Conservation (phyloP, 2,113 vertebrate genomes). For the Crypturellus undulatus region DNA sequence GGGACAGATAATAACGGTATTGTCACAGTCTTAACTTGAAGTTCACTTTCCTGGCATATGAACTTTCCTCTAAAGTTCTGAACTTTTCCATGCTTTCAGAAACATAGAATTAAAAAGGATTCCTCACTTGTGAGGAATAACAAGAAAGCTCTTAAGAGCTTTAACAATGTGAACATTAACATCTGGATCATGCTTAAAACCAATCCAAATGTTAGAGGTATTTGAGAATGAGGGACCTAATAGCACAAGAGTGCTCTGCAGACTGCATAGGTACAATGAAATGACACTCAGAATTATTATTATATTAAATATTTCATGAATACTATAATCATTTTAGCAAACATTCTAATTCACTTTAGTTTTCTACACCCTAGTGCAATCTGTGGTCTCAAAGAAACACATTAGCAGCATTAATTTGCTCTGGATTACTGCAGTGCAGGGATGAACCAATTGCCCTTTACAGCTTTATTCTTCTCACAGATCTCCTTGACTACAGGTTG, state of each 20-base stretch:
- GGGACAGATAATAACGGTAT: neutral
- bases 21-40: neutral
- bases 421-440: neutral
- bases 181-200: neutral
- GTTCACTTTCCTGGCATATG: neutral
- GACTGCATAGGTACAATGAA: neutral
- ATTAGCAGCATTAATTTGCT: neutral
- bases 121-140: neutral
- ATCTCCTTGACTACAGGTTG: neutral
- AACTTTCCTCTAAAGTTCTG: neutral
- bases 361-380: neutral
- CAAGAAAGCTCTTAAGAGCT: neutral
- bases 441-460: neutral
- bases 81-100: neutral
- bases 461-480: neutral
- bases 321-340: neutral
- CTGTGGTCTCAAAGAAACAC: accelerated
- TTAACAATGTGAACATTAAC: neutral
- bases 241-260: accelerated
- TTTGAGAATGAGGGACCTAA: neutral
- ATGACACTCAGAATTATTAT: neutral
- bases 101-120: neutral
- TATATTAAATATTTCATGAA: neutral
- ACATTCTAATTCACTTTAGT: neutral
- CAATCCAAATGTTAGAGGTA: neutral